Percentiles rank a stretch among this genome's conserved stretches.
Evolutionary conservation across 2,888 invertebrate species (phyloP).

Genomic region (Myopa testacea): DNA sequence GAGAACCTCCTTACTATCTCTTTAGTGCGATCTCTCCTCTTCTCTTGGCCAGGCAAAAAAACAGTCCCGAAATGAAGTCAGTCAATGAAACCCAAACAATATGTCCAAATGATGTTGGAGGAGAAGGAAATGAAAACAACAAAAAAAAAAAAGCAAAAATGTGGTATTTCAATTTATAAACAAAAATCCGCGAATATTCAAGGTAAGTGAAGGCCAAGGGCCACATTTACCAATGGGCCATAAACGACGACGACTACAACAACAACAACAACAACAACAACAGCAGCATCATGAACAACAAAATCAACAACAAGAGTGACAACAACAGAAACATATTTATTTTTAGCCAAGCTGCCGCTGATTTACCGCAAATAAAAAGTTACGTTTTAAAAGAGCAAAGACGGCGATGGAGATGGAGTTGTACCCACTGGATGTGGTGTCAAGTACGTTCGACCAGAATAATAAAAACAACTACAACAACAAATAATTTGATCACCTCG

Average conservation of each 20-base stretch:
- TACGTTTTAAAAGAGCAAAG: background rate
- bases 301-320: slow-evolving; percentile 23
- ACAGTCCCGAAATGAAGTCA: background rate
- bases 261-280: slow-evolving; percentile 17
- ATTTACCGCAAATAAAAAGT: slow-evolving; percentile 39
- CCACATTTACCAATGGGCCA: slow-evolving; percentile 51
- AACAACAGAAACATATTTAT: slow-evolving; percentile 12
- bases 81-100: slow-evolving; percentile 2
- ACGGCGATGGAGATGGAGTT: slow-evolving; percentile 18
- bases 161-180: background rate
- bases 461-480: background rate
- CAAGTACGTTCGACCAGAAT: slow-evolving; percentile 7
- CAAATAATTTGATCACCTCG: slow-evolving; percentile 3
- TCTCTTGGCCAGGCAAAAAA: background rate
- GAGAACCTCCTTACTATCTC: slow-evolving; percentile 33
- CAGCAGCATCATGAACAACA: background rate
- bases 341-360: slow-evolving; percentile 35
- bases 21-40: slow-evolving; percentile 7
- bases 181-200: slow-evolving; percentile 53
- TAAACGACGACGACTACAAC: background rate
- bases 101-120: slow-evolving; percentile 6
- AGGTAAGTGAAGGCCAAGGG: slow-evolving; percentile 69
- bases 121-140: slow-evolving; percentile 2
- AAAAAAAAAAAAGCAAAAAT: slow-evolving; percentile 10
- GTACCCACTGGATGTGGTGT: slow-evolving; percentile 11